These are phyloP conservation scores for Rhea americana DNA, from an alignment of 2,113 vertebrate species.

Conservation along the genomic window DNA sequence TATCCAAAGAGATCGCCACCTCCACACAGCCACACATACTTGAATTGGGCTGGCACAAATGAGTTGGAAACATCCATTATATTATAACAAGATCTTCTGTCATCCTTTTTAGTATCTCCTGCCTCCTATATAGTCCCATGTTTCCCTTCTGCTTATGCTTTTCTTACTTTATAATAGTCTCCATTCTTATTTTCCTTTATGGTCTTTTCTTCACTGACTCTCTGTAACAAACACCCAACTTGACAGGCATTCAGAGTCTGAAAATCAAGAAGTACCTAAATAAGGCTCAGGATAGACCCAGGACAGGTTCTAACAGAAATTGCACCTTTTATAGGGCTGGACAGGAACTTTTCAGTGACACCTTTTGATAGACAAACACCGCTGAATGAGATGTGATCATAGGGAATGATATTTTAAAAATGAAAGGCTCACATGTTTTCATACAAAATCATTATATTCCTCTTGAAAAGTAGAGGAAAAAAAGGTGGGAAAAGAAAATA, in stretches of 20 bases:
- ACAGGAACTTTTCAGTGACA: constrained; percentile 1
- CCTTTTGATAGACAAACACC: constrained; percentile 11
- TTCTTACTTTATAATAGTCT: constrained; percentile 4
- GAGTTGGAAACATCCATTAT: neutral
- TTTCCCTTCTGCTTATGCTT: neutral
- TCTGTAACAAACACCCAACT: neutral
- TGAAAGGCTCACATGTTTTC: neutral
- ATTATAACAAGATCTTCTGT: neutral
- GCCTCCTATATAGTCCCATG: neutral
- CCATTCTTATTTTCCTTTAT: constrained; percentile 4
- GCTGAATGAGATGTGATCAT: neutral
- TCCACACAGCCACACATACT: rapidly evolving
- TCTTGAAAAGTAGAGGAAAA: neutral
- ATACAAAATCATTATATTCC: neutral
- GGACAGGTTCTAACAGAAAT: neutral
- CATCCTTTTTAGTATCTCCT: neutral
- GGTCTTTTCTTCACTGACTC: neutral
- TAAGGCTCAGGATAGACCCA: constrained; percentile 4
- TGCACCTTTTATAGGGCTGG: neutral
- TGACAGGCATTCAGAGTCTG: constrained; percentile 2
- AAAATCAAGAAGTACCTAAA: constrained; percentile 25
- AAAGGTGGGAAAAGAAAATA: neutral
- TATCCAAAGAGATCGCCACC: neutral
- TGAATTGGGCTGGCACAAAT: neutral
- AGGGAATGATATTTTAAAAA: neutral